These are phyloP conservation scores for Drosophila yakuba DNA, from an alignment of 1,140 invertebrate genomes.

Conservation along the genomic window DNA sequence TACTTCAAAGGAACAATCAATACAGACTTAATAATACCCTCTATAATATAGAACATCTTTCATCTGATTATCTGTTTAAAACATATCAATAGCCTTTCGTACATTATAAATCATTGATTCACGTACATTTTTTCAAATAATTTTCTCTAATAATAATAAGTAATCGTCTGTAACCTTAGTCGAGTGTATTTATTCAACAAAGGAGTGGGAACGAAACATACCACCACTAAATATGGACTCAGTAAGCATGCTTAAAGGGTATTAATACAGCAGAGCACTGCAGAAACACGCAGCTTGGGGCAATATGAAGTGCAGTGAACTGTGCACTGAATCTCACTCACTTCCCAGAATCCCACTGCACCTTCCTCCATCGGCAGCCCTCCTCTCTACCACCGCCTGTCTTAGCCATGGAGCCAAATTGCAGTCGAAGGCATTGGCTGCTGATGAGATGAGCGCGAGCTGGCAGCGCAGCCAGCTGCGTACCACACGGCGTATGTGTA, in stretches of 20 bases:
- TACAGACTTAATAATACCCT: background rate
- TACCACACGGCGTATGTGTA: slow-evolving; percentile 56
- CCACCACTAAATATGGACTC: background rate
- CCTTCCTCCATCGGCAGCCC: background rate
- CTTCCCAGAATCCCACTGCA: background rate
- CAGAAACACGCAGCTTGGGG: slow-evolving; percentile 42
- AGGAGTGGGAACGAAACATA: background rate
- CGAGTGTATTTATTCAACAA: background rate
- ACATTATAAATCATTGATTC: too few species aligned
- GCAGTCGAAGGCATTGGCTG: slow-evolving; percentile 38
- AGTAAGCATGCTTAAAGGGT: slow-evolving; percentile 1
- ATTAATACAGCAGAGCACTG: slow-evolving; percentile 6
- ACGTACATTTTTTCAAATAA: too few species aligned
- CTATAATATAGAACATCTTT: background rate
- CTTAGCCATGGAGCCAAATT: slow-evolving; percentile 42
- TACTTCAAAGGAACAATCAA: too few species aligned
- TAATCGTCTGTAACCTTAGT: too few species aligned
- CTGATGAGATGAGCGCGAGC: slow-evolving; percentile 67
- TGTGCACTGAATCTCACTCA: slow-evolving; percentile 26
- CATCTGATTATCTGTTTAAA: too few species aligned
- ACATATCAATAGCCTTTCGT: too few species aligned
- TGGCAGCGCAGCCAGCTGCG: slow-evolving; percentile 48
- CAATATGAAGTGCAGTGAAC: slow-evolving; percentile 65
- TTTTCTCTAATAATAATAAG: too few species aligned
- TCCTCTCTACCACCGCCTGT: background rate